These are phyloP conservation scores for Drosophila demipolita DNA, from an alignment of 2,888 invertebrate genomes.

Conservation along the genomic window DNA sequence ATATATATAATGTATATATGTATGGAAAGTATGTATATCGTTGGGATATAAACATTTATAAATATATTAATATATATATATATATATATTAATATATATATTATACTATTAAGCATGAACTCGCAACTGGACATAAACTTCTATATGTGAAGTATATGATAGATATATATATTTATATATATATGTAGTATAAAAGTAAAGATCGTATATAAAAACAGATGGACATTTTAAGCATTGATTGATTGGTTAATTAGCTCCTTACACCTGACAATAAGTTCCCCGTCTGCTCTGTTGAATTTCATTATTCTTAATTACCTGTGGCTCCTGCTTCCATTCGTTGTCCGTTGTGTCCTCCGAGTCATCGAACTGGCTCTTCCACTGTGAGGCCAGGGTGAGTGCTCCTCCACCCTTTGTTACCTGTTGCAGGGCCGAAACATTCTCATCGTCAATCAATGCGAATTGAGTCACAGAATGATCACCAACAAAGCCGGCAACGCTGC, in stretches of 20 bases:
- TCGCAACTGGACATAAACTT: neutral
- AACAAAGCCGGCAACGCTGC: conserved; percentile 85
- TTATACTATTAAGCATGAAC: neutral
- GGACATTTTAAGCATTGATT: conserved; percentile 68
- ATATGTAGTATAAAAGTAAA: neutral
- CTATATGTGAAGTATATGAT: neutral
- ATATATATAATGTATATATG: neutral
- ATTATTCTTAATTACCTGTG: conserved; percentile 82
- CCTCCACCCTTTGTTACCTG: conserved; percentile 96
- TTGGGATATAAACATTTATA: too few species aligned
- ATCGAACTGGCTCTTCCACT: conserved; percentile 98
- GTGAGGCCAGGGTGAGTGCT: conserved; percentile 95
- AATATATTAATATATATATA: too few species aligned
- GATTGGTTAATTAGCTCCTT: conserved; percentile 8
- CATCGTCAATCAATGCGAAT: conserved; percentile 96
- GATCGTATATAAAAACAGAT: neutral
- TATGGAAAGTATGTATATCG: neutral
- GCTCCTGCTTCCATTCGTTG: conserved; percentile 96
- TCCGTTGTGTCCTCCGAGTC: conserved; percentile 97
- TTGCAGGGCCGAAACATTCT: conserved; percentile 94
- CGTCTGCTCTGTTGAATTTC: neutral
- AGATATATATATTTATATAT: neutral
- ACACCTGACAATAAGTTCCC: conserved; percentile 4
- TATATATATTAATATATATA: too few species aligned
- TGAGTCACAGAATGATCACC: conserved; percentile 93